These are phyloP conservation scores for Pyxicephalus adspersus DNA, from an alignment of 2,113 vertebrate genomes.

Conservation along the genomic window DNA sequence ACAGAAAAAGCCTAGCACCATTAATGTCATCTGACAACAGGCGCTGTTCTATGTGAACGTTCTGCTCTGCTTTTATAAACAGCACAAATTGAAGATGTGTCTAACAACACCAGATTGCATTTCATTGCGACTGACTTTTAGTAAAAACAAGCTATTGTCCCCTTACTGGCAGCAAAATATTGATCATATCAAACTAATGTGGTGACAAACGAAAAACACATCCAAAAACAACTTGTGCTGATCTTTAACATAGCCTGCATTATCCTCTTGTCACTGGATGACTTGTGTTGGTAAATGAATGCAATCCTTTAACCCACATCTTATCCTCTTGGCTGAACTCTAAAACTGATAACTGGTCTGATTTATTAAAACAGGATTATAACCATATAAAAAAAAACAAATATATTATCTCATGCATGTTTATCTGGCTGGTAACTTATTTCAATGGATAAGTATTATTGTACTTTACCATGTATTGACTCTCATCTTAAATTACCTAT, in stretches of 20 bases:
- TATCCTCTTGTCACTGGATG: conserved; percentile 8
- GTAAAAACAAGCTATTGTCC: conserved; percentile 12
- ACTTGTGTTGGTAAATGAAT: conserved; percentile 5
- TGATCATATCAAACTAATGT: conserved; percentile 31
- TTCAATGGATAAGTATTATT: no score
- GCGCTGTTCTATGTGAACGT: neutral
- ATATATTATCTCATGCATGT: no score
- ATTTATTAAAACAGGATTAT: no score
- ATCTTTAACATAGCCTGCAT: conserved; percentile 11
- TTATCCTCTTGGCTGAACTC: neutral
- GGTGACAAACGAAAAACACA: neutral
- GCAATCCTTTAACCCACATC: neutral
- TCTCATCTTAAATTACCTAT: no score
- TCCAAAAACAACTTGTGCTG: neutral
- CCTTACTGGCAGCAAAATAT: conserved; percentile 18
- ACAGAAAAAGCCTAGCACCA: neutral
- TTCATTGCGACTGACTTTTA: conserved; percentile 28
- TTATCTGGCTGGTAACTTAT: no score
- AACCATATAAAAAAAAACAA: no score
- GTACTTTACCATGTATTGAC: no score
- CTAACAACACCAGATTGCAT: neutral
- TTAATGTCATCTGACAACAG: conserved; percentile 24
- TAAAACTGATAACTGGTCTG: neutral
- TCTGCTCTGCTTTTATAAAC: conserved; percentile 18
- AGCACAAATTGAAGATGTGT: conserved; percentile 10